phyloP scores from a whole-genome alignment of 2,113 vertebrate species.

The Todiramphus saurophagus region DNA sequence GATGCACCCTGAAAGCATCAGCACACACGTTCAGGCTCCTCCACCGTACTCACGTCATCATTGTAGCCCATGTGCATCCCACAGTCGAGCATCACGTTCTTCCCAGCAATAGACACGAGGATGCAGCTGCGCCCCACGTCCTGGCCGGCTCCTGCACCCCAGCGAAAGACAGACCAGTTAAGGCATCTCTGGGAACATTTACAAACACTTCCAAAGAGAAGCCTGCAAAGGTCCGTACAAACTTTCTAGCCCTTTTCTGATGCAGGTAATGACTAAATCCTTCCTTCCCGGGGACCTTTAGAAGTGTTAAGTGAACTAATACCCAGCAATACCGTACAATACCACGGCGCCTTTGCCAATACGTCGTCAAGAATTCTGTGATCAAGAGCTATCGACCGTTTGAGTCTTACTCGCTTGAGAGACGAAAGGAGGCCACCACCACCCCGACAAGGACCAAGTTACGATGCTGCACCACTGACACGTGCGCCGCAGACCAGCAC shows the following conservation, averaged over 20 bases:
- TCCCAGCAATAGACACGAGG: conserved; percentile 92
- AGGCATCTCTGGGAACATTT: neutral
- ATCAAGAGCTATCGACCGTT: neutral
- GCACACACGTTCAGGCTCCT: fast-evolving
- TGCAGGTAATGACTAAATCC: neutral
- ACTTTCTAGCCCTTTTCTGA: neutral
- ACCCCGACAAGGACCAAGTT: fast-evolving
- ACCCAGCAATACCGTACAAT: fast-evolving
- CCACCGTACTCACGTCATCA: conserved; percentile 83
- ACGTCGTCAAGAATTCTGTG: neutral
- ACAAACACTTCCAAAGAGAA: neutral
- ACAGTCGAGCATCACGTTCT: conserved; percentile 98
- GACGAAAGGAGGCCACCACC: fast-evolving
- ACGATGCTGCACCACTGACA: fast-evolving
- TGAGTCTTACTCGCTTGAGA: neutral
- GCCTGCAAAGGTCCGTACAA: neutral
- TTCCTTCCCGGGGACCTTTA: neutral
- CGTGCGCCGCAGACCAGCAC: fast-evolving
- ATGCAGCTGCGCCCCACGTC: conserved; percentile 98
- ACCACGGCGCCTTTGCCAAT: fast-evolving
- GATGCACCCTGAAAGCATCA: neutral
- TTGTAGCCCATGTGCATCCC: conserved; percentile 99
- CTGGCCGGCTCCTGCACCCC: conserved; percentile 87
- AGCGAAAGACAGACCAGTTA: neutral
- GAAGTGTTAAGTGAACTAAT: neutral